Percentiles rank a stretch among this genome's conserved stretches.
Conservation (phyloP, 1,140 invertebrate species). For the Chrysoperla carnea region DNA sequence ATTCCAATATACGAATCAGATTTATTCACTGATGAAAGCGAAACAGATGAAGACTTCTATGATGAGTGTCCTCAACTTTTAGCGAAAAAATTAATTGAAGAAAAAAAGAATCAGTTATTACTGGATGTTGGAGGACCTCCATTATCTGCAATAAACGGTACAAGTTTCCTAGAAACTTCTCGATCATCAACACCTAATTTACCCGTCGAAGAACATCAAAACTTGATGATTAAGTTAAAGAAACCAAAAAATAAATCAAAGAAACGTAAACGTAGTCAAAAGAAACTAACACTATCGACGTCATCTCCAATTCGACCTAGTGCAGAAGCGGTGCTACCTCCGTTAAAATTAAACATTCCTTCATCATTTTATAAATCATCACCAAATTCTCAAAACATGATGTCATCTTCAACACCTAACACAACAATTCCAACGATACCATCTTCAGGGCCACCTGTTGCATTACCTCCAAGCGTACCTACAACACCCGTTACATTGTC, state of each 20-base stretch:
- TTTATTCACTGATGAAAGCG: conserved; percentile 62
- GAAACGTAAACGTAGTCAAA: conserved; percentile 36
- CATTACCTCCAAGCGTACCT: background rate
- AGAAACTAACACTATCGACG: conserved; percentile 14
- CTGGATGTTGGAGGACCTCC: conserved; percentile 23
- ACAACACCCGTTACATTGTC: background rate
- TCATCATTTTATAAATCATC: conserved; percentile 19
- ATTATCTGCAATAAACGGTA: conserved; percentile 11
- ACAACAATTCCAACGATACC: conserved; percentile 11
- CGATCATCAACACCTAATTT: conserved; percentile 33
- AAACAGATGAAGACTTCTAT: conserved; percentile 74
- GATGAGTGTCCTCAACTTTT: conserved; percentile 58
- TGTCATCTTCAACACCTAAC: conserved; percentile 8
- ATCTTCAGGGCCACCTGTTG: background rate
- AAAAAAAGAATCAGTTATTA: conserved; percentile 51
- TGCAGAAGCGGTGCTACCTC: conserved; percentile 11
- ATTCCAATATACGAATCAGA: conserved; percentile 54
- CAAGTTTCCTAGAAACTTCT: conserved; percentile 26
- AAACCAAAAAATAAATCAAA: conserved; percentile 33
- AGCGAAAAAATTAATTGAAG: conserved; percentile 45
- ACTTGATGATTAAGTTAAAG: conserved; percentile 6
- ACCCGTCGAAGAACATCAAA: conserved; percentile 17
- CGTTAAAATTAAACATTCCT: conserved; percentile 25
- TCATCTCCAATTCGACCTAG: background rate
- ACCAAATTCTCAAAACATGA: background rate